Evolutionary conservation across 1,140 invertebrate genomes (phyloP).

Genomic region (Panagrolaimus sp.): DNA sequence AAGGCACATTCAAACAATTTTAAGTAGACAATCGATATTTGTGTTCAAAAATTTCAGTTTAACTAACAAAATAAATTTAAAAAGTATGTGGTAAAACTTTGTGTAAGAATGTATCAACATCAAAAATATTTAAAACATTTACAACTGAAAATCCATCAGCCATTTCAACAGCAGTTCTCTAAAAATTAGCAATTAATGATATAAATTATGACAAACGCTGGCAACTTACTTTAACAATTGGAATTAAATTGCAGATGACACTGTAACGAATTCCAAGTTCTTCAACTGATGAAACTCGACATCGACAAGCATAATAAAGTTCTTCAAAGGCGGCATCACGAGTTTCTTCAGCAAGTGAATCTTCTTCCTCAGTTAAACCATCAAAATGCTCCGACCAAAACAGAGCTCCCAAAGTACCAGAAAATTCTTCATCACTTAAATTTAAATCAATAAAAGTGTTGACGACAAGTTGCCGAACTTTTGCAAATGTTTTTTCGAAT

Average conservation of each 20-base stretch:
- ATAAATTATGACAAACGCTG: too few relatives aligned
- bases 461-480: background rate
- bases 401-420: background rate
- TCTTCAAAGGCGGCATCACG: background rate
- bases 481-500: background rate
- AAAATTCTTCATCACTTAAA: background rate
- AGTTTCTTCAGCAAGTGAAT: background rate
- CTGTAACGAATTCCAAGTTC: background rate
- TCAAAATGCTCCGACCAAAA: background rate
- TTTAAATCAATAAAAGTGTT: background rate
- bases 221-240: slow-evolving; percentile 15
- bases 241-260: slow-evolving; percentile 8
- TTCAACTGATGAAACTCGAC: background rate
- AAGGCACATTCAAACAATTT: too few relatives aligned
- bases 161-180: slow-evolving; percentile 6
- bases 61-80: background rate
- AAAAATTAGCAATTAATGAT: background rate
- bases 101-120: slow-evolving; percentile 13
- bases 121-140: slow-evolving; percentile 14
- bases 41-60: too few relatives aligned
- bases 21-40: too few relatives aligned
- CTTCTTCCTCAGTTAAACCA: background rate
- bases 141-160: slow-evolving; percentile 2
- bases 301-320: slow-evolving; percentile 2
- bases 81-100: slow-evolving; percentile 1